Evolutionary conservation across 2,113 vertebrate species (phyloP).

Genomic region (Toxotes chatareus): DNA sequence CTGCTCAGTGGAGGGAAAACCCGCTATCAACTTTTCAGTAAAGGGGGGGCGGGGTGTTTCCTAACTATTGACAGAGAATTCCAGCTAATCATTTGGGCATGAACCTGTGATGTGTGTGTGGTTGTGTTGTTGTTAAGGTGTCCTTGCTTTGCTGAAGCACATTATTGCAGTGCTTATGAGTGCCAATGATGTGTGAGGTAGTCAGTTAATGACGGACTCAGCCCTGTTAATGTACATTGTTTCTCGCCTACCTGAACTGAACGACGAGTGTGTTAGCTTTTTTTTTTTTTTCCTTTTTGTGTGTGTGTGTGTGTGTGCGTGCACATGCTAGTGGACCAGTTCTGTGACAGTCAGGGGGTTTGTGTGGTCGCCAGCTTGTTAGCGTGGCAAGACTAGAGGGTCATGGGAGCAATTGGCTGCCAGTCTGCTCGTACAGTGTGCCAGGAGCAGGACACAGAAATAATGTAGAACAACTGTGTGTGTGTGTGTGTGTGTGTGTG

Average conservation of each 20-base stretch:
- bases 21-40: constrained; percentile 16
- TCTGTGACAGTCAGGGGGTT: constrained; percentile 66
- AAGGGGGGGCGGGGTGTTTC: background rate
- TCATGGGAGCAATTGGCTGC: constrained; percentile 84
- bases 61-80: constrained; percentile 25
- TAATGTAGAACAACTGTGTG: constrained; percentile 70
- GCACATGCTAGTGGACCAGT: constrained; percentile 33
- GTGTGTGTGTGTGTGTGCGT: constrained; percentile 11
- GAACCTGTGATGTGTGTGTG: constrained; percentile 20
- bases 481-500: constrained; percentile 31
- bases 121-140: constrained; percentile 15
- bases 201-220: constrained; percentile 24
- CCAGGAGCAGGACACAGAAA: constrained; percentile 81
- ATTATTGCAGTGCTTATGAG: constrained; percentile 9
- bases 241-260: constrained; percentile 47
- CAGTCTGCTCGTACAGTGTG: constrained; percentile 77
- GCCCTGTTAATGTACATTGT: constrained; percentile 3
- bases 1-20: constrained; percentile 57
- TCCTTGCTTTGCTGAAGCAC: constrained; percentile 26
- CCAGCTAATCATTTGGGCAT: constrained; percentile 31
- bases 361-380: constrained; percentile 84
- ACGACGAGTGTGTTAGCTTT: constrained; percentile 34
- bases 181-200: constrained; percentile 41
- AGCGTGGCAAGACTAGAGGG: constrained; percentile 81
- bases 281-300: constrained; percentile 4